Evolutionary conservation across 2,888 invertebrate genomes (phyloP), one percentile per base, ranked within the genome.

Genomic region (Tetheella fluctuosa): DNA sequence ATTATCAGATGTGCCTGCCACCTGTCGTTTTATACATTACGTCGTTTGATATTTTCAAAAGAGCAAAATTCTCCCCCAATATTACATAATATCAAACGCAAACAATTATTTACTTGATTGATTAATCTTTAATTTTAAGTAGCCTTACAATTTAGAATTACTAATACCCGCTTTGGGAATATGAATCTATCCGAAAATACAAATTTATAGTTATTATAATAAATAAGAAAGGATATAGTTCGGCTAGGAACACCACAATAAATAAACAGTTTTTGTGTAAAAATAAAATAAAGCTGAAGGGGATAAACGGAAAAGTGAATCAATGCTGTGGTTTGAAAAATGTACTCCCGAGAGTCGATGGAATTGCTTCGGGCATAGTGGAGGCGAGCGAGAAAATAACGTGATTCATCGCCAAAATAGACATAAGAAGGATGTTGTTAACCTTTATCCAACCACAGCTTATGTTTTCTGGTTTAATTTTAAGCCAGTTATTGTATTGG

Each of bases 251-350:
- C 54, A 23, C 34, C 37, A 20, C 34, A 55, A 55, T 37, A 55
- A 55, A 55, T 55, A 55, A 20, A 55, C 34, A 34, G 55, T 55
- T 13, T 34, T 55, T 55, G 55, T 55, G 37, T 55, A 55, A 55
- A 55, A 55, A 55, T 55, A 55, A 55, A 55, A 55, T 55, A 55
- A 55, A 34, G 54, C 54, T 30, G 34, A 58, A 52, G 48, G 34
- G 52, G 57, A 48, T 57, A 57, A 42, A 42, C 57, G 42, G 48
- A 42, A 62, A 60, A 58, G 37, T 74, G 72, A 74, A 74, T 74
- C 76, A 77, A 70, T 67, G 76, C 65, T 66, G 70, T 64, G 73
- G 73, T 74, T 55, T 71, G 69, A 74, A 73, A 74, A 77, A 77
- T 74, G 69, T 64, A 69, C 73, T 65, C 64, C 64, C 70, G 58